Conservation (phyloP, 53 echinoderm and acorn worm species). For the Henricia sp. region DNA sequence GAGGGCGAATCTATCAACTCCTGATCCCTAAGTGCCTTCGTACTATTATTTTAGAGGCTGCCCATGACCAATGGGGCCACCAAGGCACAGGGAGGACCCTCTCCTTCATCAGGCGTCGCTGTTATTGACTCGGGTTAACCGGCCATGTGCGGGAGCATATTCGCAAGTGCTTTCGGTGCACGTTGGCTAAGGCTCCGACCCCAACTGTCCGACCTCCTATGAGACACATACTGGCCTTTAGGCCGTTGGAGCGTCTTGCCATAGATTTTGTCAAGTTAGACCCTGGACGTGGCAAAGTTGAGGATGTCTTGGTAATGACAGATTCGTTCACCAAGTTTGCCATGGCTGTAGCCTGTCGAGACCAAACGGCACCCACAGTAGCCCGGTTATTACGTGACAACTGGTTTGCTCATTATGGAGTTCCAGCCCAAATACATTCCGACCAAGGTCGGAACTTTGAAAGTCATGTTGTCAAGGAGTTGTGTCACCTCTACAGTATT, state of each 20-base stretch:
- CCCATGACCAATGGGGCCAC: slow-evolving; percentile 70
- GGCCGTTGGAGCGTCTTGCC: slow-evolving; percentile 56
- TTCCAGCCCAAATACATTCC: slow-evolving; percentile 32
- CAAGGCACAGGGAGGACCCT: slow-evolving; percentile 46
- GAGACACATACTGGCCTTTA: slow-evolving; percentile 62
- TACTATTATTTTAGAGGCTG: neutral
- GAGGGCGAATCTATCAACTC: neutral
- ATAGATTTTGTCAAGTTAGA: slow-evolving; percentile 71
- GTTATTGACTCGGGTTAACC: slow-evolving; percentile 58
- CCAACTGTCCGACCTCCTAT: slow-evolving; percentile 49
- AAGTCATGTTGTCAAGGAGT: slow-evolving; percentile 32
- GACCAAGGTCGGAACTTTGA: slow-evolving; percentile 65
- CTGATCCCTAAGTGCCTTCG: slow-evolving; percentile 33
- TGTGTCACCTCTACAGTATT: slow-evolving; percentile 47
- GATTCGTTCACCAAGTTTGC: slow-evolving; percentile 69
- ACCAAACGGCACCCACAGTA: slow-evolving; percentile 41
- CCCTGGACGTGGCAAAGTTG: slow-evolving; percentile 33
- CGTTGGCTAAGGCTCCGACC: slow-evolving; percentile 28
- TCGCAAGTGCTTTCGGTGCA: slow-evolving; percentile 46
- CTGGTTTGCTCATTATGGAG: slow-evolving; percentile 58
- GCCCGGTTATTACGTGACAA: slow-evolving; percentile 29
- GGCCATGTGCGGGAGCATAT: slow-evolving; percentile 42
- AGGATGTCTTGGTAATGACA: slow-evolving; percentile 63
- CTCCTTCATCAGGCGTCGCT: slow-evolving; percentile 30
- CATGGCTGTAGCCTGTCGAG: slow-evolving; percentile 51